Conservation (phyloP, 1,140 invertebrate genomes). For the Ceratosolen solmsi region DNA sequence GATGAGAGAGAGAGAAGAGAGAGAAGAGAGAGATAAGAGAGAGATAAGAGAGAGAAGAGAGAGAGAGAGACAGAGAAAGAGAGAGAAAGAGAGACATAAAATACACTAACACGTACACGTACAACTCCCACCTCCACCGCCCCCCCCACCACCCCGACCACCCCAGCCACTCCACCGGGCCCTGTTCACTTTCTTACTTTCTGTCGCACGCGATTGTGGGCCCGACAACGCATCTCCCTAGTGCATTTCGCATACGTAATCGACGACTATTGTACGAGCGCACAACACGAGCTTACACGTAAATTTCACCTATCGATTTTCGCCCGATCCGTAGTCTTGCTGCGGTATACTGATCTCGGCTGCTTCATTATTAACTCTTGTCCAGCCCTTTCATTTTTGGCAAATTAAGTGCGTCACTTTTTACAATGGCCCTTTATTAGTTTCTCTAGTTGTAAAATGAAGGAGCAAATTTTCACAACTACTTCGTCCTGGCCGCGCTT, state of each 20-base stretch:
- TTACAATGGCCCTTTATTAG: not conserved
- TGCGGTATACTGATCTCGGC: not conserved
- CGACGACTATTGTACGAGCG: not conserved
- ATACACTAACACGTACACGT: no score
- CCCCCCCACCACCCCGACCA: no score
- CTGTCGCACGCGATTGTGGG: not conserved
- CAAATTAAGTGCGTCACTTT: not conserved
- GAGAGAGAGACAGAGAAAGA: no score
- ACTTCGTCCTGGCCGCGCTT: not conserved
- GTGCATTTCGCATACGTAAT: conserved; percentile 25
- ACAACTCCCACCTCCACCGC: no score
- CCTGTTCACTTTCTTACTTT: no score
- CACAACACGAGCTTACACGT: not conserved
- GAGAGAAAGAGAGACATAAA: no score
- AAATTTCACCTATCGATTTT: not conserved
- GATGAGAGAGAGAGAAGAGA: no score
- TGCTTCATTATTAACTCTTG: not conserved
- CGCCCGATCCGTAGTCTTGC: not conserved
- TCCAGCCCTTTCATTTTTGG: not conserved
- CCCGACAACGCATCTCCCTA: not conserved
- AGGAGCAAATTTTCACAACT: not conserved
- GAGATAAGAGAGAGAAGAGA: no score
- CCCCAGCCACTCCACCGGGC: no score
- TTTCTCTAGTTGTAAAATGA: not conserved
- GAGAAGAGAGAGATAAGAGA: no score